Conservation (phyloP, 2,888 invertebrate species). For the Steinernema hermaphroditum region DNA sequence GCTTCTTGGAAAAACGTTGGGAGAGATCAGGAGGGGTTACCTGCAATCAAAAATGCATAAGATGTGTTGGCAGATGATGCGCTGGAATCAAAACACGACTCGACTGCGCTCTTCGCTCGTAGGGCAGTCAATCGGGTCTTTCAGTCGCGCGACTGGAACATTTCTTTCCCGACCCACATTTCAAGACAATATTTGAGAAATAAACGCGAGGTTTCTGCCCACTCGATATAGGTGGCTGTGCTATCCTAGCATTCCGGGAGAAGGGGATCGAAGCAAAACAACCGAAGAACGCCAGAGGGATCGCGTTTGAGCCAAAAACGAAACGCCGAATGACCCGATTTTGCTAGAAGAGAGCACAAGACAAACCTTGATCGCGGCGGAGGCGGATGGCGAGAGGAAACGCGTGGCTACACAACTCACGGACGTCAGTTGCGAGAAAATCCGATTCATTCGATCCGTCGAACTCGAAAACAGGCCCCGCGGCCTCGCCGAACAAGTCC, state of each 20-base stretch:
- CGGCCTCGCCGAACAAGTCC: too few relatives aligned
- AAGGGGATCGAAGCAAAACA: neutral
- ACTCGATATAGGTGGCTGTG: too few relatives aligned
- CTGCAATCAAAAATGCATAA: neutral
- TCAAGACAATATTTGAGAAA: too few relatives aligned
- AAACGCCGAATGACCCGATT: neutral
- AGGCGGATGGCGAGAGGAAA: neutral
- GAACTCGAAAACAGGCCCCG: too few relatives aligned
- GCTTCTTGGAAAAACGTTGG: constrained; percentile 40
- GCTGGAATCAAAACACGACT: neutral
- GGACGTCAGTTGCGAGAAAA: neutral
- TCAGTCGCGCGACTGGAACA: too few relatives aligned
- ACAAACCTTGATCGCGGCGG: constrained; percentile 22
- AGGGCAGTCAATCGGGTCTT: too few relatives aligned
- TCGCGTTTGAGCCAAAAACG: neutral
- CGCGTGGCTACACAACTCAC: neutral
- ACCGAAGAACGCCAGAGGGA: neutral
- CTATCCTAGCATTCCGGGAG: too few relatives aligned
- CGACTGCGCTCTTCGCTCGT: neutral
- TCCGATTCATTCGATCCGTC: neutral
- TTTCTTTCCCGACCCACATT: too few relatives aligned
- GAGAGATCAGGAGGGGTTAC: constrained; percentile 7
- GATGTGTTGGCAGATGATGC: neutral
- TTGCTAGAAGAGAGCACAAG: neutral
- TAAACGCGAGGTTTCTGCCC: too few relatives aligned